These are phyloP conservation scores for Poecilia velifera DNA, from an alignment of 2,797 vertebrate genomes.

Conservation along the genomic window DNA sequence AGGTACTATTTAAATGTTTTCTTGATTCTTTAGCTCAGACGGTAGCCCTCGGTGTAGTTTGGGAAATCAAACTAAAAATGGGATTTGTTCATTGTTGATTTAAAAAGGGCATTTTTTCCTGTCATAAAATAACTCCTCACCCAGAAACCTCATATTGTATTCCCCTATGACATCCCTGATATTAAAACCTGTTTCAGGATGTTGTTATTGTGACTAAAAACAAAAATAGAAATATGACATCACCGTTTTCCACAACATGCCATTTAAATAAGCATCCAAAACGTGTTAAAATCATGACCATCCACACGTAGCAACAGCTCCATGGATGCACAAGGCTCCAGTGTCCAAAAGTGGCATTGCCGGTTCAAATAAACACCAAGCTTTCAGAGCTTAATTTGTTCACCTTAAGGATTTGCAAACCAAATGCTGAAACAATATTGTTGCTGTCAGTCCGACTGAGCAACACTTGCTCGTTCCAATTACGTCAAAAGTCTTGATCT, in stretches of 20 bases:
- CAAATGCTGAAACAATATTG: slow-evolving; percentile 55
- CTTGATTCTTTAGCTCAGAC: neutral
- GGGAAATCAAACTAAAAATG: neutral
- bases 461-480: slow-evolving; percentile 57
- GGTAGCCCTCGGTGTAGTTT: neutral
- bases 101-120: neutral
- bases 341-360: slow-evolving; percentile 18
- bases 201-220: neutral
- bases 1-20: neutral
- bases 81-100: neutral
- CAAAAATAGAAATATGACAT: neutral
- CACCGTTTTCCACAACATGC: slow-evolving; percentile 23
- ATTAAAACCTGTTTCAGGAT: neutral
- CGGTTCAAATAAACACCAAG: slow-evolving; percentile 28
- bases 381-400: slow-evolving; percentile 9
- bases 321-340: slow-evolving; percentile 12
- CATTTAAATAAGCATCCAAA: neutral
- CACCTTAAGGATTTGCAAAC: slow-evolving; percentile 41
- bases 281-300: neutral
- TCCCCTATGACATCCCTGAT: neutral
- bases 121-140: neutral
- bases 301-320: slow-evolving; percentile 7
- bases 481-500: slow-evolving; percentile 58
- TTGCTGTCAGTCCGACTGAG: slow-evolving; percentile 51
- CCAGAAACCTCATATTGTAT: neutral